phyloP scores from a whole-genome alignment of 2,113 vertebrate genomes.

The Grus americana region DNA sequence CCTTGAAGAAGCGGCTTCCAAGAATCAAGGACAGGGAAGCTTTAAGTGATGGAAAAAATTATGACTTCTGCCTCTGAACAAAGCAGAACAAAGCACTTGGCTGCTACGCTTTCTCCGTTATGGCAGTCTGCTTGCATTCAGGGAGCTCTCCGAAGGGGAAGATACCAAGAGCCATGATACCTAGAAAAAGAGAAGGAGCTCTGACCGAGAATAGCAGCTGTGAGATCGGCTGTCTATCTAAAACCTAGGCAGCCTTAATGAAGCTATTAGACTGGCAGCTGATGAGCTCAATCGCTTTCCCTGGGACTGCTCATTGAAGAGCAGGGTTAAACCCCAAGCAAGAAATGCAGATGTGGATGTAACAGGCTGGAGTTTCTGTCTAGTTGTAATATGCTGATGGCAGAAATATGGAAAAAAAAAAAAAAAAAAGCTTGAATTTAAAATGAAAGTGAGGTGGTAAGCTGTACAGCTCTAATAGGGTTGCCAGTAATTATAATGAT shows the following conservation, averaged over 20 bases:
- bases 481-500: neutral
- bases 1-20: neutral
- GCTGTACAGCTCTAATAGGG: neutral
- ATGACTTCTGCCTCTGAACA: neutral
- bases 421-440: neutral
- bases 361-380: neutral
- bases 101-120: neutral
- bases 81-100: neutral
- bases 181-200: neutral
- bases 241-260: neutral
- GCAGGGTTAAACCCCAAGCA: neutral
- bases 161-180: neutral
- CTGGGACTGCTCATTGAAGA: neutral
- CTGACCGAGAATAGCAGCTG: neutral
- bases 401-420: neutral
- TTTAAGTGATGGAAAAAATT: neutral
- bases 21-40: neutral
- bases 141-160: neutral
- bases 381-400: neutral
- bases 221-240: neutral
- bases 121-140: neutral
- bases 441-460: neutral
- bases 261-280: neutral
- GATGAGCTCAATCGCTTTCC: neutral
- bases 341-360: neutral